Percentiles rank a stretch among this genome's conserved stretches.
Conservation (phyloP, 2,888 invertebrate species). For the Ligdia adustata region DNA sequence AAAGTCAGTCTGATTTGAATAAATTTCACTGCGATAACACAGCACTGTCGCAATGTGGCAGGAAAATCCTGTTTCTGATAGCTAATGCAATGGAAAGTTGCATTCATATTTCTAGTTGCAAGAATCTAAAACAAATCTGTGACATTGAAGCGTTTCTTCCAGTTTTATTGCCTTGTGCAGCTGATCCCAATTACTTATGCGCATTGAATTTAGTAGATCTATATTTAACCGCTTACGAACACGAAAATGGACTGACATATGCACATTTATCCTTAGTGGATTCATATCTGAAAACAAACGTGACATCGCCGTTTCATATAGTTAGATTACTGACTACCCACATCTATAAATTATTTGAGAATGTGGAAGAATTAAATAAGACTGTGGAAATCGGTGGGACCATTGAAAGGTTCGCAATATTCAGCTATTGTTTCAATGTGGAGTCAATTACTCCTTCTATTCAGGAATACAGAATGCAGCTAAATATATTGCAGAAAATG, state of each 20-base stretch:
- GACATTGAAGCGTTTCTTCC: slow-evolving; percentile 69
- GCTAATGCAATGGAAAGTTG: slow-evolving; percentile 84
- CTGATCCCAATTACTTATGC: slow-evolving; percentile 71
- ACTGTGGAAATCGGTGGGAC: slow-evolving; percentile 54
- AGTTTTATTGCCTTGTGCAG: slow-evolving; percentile 69
- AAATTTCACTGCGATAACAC: slow-evolving; percentile 62
- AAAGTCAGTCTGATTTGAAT: slow-evolving; percentile 52
- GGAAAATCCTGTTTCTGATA: slow-evolving; percentile 82
- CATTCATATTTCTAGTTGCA: slow-evolving; percentile 81
- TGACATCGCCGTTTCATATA: slow-evolving; percentile 87
- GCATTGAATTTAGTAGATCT: slow-evolving; percentile 83
- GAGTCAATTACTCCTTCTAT: slow-evolving; percentile 89
- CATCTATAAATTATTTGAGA: slow-evolving; percentile 88
- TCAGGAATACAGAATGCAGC: slow-evolving; percentile 91
- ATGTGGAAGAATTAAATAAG: slow-evolving; percentile 76
- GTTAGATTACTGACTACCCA: slow-evolving; percentile 88
- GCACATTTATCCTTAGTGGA: slow-evolving; percentile 76
- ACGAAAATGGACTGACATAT: slow-evolving; percentile 69
- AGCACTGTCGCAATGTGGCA: slow-evolving; percentile 56
- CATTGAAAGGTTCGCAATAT: slow-evolving; percentile 82
- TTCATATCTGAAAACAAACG: slow-evolving; percentile 82
- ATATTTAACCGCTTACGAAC: slow-evolving; percentile 76
- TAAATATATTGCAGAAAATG: slow-evolving; percentile 89
- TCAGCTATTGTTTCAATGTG: slow-evolving; percentile 87
- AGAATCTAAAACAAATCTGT: slow-evolving; percentile 73